A percentile compares a stretch with the other conserved stretches of the same genome.
Conservation (phyloP, 2,113 vertebrate genomes). For the Rhabdornis inornatus region DNA sequence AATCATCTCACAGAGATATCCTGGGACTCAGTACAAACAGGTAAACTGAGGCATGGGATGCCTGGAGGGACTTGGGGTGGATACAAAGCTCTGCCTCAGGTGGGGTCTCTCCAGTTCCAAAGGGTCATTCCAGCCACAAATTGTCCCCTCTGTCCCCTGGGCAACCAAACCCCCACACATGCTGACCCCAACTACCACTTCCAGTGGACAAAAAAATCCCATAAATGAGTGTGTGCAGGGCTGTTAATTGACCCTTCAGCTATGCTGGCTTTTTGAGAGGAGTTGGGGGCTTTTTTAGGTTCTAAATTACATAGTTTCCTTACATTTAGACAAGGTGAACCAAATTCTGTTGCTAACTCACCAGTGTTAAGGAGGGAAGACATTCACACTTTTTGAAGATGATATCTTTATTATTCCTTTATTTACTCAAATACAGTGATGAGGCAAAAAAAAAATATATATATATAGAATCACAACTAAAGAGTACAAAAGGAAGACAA, state of each 20-base stretch:
- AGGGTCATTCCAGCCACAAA: not conserved
- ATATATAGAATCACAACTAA: not conserved
- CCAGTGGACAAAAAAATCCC: not conserved
- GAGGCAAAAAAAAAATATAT: not conserved
- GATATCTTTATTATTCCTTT: not conserved
- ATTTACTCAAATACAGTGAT: not conserved
- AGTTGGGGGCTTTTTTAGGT: not conserved
- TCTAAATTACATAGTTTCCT: not conserved
- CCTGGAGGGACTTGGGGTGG: not conserved
- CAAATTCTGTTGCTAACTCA: not conserved
- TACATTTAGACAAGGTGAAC: not conserved
- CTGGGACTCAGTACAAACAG: not conserved
- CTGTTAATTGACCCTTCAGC: not conserved
- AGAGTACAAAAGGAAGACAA: not conserved
- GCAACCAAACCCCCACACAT: not conserved
- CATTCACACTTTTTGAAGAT: not conserved
- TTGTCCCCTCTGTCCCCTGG: not conserved
- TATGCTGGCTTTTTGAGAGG: rapidly evolving
- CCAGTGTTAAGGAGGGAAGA: not conserved
- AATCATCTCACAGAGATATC: not conserved
- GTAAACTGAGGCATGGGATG: not conserved
- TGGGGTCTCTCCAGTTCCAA: not conserved
- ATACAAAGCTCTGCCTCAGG: not conserved
- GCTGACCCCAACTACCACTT: not conserved
- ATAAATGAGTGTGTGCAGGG: not conserved